Conservation (phyloP, 2,797 vertebrate genomes). For the Rhinella marina region DNA sequence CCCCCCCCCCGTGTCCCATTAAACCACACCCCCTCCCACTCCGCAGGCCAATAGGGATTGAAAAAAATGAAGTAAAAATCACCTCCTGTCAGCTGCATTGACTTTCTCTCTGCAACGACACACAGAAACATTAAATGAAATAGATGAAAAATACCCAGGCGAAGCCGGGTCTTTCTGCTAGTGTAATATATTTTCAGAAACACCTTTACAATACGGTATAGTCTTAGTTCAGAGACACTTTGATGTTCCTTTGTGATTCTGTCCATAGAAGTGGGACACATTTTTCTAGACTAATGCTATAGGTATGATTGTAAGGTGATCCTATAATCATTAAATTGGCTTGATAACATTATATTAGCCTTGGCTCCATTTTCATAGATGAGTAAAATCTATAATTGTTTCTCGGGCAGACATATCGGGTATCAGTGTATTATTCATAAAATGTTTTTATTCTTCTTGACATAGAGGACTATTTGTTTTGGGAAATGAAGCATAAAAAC, state of each 20-base stretch:
- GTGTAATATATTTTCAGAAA: too few relatives aligned
- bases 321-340: conserved; percentile 56
- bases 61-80: too few relatives aligned
- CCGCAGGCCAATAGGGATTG: too few relatives aligned
- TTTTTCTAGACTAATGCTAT: conserved; percentile 9
- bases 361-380: conserved; percentile 57
- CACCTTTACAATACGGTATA: not conserved
- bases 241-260: not conserved
- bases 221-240: not conserved
- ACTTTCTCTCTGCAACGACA: too few relatives aligned
- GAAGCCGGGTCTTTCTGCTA: too few relatives aligned
- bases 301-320: conserved; percentile 54
- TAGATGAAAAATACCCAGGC: too few relatives aligned
- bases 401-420: conserved; percentile 54
- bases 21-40: too few relatives aligned
- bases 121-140: too few relatives aligned
- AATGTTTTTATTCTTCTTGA: conserved; percentile 57
- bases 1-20: too few relatives aligned
- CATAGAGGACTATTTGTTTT: conserved; percentile 62
- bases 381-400: conserved; percentile 58
- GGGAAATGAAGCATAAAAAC: conserved; percentile 57
- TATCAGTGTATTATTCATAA: conserved; percentile 61
- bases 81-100: too few relatives aligned
- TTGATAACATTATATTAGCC: conserved; percentile 48
- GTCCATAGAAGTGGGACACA: not conserved